Percentiles rank a stretch among this genome's conserved stretches.
phyloP scores from a whole-genome alignment of 2,113 vertebrate genomes.

The Istiophorus platypterus region DNA sequence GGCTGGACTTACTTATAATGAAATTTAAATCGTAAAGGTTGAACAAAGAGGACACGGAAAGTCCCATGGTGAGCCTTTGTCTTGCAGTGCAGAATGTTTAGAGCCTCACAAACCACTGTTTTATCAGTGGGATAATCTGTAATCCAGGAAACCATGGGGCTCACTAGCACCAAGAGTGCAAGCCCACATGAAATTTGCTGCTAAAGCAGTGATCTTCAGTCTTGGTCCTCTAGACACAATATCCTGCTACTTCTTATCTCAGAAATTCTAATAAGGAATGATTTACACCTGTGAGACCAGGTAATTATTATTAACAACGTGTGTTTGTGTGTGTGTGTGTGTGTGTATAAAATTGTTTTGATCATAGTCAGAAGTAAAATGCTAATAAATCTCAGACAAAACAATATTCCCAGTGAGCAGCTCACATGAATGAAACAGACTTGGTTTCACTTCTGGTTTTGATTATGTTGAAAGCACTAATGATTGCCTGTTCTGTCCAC shows the following conservation, averaged over 20 bases:
- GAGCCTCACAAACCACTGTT: neutral
- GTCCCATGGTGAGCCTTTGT: neutral
- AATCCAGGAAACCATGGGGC: neutral
- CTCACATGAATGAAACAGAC: slow-evolving; percentile 39
- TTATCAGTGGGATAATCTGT: neutral
- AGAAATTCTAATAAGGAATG: slow-evolving; percentile 4
- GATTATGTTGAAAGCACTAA: slow-evolving; percentile 60
- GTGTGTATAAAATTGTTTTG: slow-evolving; percentile 29
- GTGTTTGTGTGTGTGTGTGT: neutral
- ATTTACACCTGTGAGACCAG: slow-evolving; percentile 27
- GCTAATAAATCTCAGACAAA: slow-evolving; percentile 48
- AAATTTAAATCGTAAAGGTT: slow-evolving; percentile 2
- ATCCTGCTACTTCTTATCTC: slow-evolving; percentile 21
- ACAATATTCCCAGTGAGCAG: slow-evolving; percentile 44
- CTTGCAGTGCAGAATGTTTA: neutral
- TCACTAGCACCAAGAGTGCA: slow-evolving; percentile 16
- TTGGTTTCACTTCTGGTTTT: slow-evolving; percentile 57
- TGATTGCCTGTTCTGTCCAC: slow-evolving; percentile 50
- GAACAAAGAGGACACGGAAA: neutral
- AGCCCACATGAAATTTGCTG: slow-evolving; percentile 18
- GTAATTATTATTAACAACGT: slow-evolving; percentile 12
- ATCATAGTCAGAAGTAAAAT: slow-evolving; percentile 45
- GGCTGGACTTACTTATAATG: neutral
- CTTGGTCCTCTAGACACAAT: neutral
- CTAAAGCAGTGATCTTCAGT: neutral